A percentile compares a stretch with the other conserved stretches of the same genome.
phyloP scores from a whole-genome alignment of 2,113 vertebrate species.

The Xiphorhynchus elegans region DNA sequence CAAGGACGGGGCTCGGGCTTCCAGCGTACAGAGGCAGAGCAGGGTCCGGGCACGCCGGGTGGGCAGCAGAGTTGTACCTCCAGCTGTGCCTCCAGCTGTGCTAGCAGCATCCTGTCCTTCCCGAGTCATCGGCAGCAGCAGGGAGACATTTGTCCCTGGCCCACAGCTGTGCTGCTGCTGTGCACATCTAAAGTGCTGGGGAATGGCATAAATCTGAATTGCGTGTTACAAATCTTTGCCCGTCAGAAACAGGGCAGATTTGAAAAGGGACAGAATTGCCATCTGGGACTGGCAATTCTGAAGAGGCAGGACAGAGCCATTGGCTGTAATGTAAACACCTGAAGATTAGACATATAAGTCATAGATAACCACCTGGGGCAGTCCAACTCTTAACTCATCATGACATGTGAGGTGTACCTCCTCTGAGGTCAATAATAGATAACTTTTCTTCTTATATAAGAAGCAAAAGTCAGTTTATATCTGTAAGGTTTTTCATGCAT shows the following conservation, averaged over 20 bases:
- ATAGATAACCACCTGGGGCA: background rate
- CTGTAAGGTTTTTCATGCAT: background rate
- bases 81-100: background rate
- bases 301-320: background rate
- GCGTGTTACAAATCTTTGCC: background rate
- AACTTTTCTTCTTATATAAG: background rate
- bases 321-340: background rate
- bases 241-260: background rate
- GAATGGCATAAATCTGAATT: background rate
- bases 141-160: background rate
- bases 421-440: background rate
- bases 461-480: background rate
- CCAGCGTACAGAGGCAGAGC: background rate
- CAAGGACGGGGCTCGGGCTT: background rate
- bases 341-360: background rate
- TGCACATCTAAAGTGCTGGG: rapidly evolving
- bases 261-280: background rate
- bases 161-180: rapidly evolving
- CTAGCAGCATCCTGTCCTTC: background rate
- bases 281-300: background rate
- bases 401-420: background rate
- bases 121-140: rapidly evolving
- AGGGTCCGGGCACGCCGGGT: background rate
- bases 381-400: rapidly evolving
- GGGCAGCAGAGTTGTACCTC: background rate